A percentile compares a stretch with the other conserved stretches of the same genome.
phyloP scores from a whole-genome alignment of 1,140 invertebrate species.

The Antheraea mylitta region DNA sequence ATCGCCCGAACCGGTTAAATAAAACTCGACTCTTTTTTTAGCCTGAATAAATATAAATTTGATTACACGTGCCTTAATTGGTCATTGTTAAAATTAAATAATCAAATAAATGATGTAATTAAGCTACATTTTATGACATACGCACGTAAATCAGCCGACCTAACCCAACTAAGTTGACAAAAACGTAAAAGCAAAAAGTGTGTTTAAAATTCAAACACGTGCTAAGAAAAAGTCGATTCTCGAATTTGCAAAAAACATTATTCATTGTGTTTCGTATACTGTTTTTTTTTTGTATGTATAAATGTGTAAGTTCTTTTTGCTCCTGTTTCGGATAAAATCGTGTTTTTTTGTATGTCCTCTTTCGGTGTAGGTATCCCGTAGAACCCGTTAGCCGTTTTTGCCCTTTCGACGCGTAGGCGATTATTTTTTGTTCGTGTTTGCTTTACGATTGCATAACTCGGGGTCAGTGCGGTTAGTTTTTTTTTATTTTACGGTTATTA shows the following conservation, averaged over 20 bases:
- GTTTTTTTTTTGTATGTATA: constrained; percentile 40
- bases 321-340: constrained; percentile 48
- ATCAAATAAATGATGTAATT: neutral
- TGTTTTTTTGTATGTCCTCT: constrained; percentile 27
- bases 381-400: constrained; percentile 65
- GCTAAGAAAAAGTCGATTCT: constrained; percentile 56
- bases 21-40: neutral
- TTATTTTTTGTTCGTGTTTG: constrained; percentile 40
- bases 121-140: constrained; percentile 4
- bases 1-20: neutral
- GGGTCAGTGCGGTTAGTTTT: constrained; percentile 28
- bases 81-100: neutral
- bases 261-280: constrained; percentile 35
- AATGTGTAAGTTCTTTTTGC: constrained; percentile 45
- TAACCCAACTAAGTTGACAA: constrained; percentile 40
- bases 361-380: constrained; percentile 28
- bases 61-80: neutral
- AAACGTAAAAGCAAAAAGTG: constrained; percentile 50
- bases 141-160: constrained; percentile 21
- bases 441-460: constrained; percentile 46
- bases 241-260: constrained; percentile 50
- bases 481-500: constrained; percentile 5
- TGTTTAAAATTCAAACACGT: constrained; percentile 62
- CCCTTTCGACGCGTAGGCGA: constrained; percentile 40
- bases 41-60: neutral